A percentile compares a stretch with the other conserved stretches of the same genome.
Evolutionary conservation across 2,113 vertebrate species (phyloP).

Genomic region (Tychaedon coryphoeus): DNA sequence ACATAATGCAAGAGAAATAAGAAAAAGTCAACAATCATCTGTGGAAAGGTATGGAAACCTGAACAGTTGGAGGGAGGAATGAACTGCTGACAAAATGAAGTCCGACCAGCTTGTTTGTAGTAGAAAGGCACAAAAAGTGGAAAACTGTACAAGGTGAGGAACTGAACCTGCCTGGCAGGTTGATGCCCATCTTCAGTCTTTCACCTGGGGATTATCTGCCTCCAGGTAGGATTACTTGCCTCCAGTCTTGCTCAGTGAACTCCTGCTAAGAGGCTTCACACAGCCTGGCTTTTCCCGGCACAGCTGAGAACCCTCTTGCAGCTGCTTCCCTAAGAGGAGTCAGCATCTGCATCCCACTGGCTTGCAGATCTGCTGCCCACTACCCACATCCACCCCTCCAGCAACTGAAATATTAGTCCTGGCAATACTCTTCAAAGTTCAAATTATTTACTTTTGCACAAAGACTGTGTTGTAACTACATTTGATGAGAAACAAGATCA

Average conservation of each 20-base stretch:
- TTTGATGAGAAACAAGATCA: neutral
- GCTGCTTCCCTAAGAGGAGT: neutral
- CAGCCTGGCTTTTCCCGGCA: neutral
- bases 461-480: neutral
- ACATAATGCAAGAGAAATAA: neutral
- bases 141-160: neutral
- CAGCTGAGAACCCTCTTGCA: neutral
- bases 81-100: neutral
- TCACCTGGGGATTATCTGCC: neutral
- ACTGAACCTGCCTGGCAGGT: neutral
- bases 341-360: rapidly evolving
- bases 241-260: neutral
- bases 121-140: neutral
- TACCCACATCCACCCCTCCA: neutral
- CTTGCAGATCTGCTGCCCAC: neutral
- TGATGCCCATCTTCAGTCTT: rapidly evolving
- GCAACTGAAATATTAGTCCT: neutral
- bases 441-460: neutral
- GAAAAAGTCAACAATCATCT: neutral
- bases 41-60: neutral
- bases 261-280: rapidly evolving
- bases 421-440: neutral
- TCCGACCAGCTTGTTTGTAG: neutral
- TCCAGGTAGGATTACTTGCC: neutral
- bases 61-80: neutral